Evolutionary conservation across 2,113 vertebrate species (phyloP), one percentile per base, ranked within the genome.

Genomic region (Sphaerodactylus townsendi): DNA sequence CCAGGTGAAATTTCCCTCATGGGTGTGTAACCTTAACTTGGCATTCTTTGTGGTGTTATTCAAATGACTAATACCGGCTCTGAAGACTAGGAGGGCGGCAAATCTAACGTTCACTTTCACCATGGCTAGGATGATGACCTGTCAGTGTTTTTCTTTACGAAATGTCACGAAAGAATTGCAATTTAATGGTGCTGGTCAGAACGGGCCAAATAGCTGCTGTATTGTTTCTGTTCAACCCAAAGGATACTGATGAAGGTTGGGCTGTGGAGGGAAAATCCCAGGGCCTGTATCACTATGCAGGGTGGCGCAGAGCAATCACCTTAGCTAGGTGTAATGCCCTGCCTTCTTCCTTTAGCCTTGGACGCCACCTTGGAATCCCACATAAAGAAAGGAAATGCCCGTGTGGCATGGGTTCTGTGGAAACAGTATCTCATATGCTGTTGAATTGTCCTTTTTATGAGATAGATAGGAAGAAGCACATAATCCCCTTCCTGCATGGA

Each of bases 51-150:
- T 69, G 17, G 86, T 82, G 28, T 70, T 41, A 30, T 71, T 28
- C 3, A 13, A 85, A 70, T 79, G 68, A 82, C 44, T 77, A 86
- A 85, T 48, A 41, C 0, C 0, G 82, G 83, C 76, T 83, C 30
- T 11, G 59, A 53, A 70, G 68, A 44, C 9, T 68, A 69, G 82
- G 79, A 48, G 35, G 68, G 77, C 9, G 9, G 69, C 81, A 64
- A 44, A 69, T 85, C 77, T 82, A 68, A 78, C 15, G 13, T 85
- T 83, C 50, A 48, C 85, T 88, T 91, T 86, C 84, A 81, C 8
- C 13, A 33, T 1, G 7, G 72, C 74, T n/a, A 33, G 46, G 25
- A 39, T 77, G 50, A n/a, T 25, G 59, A 23, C 37, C 11, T 56
- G 7, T 1, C 25, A 19, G 21, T 59, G 50, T 28, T 3, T 37